Conservation (phyloP, 2,888 invertebrate species). For the Caenorhabditis sulstoni region DNA sequence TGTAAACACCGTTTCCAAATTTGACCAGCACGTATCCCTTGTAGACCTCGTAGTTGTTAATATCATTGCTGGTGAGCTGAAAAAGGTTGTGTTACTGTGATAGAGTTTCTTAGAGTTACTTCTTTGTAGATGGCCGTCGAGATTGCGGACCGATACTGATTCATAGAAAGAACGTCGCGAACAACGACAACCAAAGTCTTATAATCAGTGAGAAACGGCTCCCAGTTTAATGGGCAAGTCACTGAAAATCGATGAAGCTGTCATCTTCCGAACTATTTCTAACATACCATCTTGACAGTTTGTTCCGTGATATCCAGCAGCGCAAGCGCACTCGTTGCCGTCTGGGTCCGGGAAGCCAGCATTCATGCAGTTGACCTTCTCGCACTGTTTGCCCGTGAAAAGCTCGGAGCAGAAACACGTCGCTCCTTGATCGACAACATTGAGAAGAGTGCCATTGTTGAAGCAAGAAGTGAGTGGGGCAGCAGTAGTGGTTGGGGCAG, state of each 20-base stretch:
- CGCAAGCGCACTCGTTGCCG: conserved; percentile 63
- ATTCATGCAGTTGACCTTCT: conserved; percentile 72
- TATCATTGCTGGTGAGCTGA: conserved; percentile 33
- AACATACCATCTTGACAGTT: conserved; percentile 69
- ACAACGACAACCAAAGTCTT: conserved; percentile 70
- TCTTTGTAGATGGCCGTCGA: conserved; percentile 54
- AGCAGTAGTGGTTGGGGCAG: conserved; percentile 58
- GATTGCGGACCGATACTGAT: conserved; percentile 50
- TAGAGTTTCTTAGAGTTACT: background rate
- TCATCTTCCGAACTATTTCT: no score
- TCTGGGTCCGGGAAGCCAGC: conserved; percentile 66
- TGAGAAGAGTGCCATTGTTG: conserved; percentile 63
- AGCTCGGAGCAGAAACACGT: conserved; percentile 72
- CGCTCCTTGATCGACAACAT: conserved; percentile 32
- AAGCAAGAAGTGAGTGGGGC: conserved; percentile 50
- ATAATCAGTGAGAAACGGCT: conserved; percentile 64
- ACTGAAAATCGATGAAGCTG: conserved; percentile 49
- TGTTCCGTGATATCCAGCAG: conserved; percentile 65
- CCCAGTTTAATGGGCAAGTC: conserved; percentile 67
- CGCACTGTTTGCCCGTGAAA: conserved; percentile 68
- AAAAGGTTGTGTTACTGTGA: background rate
- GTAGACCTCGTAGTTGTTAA: conserved; percentile 55
- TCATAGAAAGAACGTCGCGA: conserved; percentile 62
- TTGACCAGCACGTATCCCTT: conserved; percentile 64
- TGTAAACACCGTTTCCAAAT: conserved; percentile 60